Percentiles rank a stretch among this genome's conserved stretches.
phyloP scores from a whole-genome alignment of 2,797 vertebrate species.

The Podargus strigoides region DNA sequence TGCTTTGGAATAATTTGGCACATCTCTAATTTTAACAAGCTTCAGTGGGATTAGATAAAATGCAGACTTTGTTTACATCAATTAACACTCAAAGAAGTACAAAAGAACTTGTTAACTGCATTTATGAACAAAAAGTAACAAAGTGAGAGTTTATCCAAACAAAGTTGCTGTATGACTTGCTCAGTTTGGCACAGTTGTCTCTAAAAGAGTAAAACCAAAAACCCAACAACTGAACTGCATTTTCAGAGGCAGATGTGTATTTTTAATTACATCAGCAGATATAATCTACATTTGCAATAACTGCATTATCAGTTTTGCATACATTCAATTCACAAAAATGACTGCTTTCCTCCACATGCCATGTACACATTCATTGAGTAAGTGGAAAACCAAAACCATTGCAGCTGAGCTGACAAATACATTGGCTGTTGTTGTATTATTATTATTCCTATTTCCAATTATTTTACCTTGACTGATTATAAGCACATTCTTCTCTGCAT shows the following conservation, averaged over 20 bases:
- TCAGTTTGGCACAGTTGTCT: not conserved
- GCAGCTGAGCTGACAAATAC: not conserved
- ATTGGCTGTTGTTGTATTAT: not conserved
- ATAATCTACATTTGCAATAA: not conserved
- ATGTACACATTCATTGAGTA: not conserved
- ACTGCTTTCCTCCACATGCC: not conserved
- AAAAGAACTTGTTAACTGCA: constrained; percentile 53
- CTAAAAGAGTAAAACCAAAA: not conserved
- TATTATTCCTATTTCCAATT: constrained; percentile 3
- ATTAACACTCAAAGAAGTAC: constrained; percentile 63
- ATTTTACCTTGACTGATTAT: constrained; percentile 33
- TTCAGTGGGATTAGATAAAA: constrained; percentile 65
- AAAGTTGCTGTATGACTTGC: not conserved
- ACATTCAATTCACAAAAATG: not conserved
- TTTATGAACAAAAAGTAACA: constrained; percentile 54
- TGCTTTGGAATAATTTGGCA: constrained; percentile 64
- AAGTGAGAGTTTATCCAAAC: constrained; percentile 23
- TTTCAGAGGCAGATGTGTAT: constrained; percentile 34
- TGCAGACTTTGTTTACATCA: constrained; percentile 64
- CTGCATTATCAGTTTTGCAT: not conserved
- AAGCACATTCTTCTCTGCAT: not conserved
- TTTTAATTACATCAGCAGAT: constrained; percentile 7
- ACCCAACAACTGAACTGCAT: not conserved
- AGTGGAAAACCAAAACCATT: not conserved
- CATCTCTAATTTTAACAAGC: constrained; percentile 68